Base-by-base conservation (phyloP, 2,888 invertebrate genomes). In the Athrips mouffetella region DNA sequence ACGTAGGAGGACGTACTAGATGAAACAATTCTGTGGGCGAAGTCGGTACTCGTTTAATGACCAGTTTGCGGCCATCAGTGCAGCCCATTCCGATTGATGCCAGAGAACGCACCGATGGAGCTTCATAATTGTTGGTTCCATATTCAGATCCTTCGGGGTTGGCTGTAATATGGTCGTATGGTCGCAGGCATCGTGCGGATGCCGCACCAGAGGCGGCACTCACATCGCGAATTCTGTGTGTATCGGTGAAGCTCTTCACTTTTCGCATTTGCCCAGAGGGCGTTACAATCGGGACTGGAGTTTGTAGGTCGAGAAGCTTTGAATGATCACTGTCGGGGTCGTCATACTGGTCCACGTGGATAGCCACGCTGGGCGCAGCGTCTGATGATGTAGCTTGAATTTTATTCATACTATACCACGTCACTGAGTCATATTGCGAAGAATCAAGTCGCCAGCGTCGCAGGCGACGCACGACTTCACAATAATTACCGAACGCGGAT, bases 31-130 rank as follows among this genome's bases (percentile, higher is more conserved):
- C 96, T 60, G 93, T 93, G 50, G 96, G 95, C 60, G 96, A 94
- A 46, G 94, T 94, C 49, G 96, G 96, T 61, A 96, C 94, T 70
- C 94, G 90, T 65, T 94, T 89, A 64, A 96, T 94, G 64, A 95
- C 94, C 90, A 96, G 91, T 86, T 94, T 94, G 63, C 93, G 91
- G 40, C 96, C 96, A 81, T 96, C 96, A 33, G 96, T 96, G 55
- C 95, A 96, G 25, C 96, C 96, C 92, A 96, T 93, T 45, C 95
- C 95, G 61, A 96, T 94, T 45, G 95, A 95, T 49, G 95, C 94
- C 63, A 95, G 90, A 40, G 95, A 95, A 56, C 94, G 89, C 55
- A 94, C 91, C 25, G 94, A 94, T 25, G 92, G 91, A 40, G 92
- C 92, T 54, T 78, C 80, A 84, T 94, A 94, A 55, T 90, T 88